Conservation (phyloP, 2,888 invertebrate genomes). For the Dyspetes luteomarginatus region DNA sequence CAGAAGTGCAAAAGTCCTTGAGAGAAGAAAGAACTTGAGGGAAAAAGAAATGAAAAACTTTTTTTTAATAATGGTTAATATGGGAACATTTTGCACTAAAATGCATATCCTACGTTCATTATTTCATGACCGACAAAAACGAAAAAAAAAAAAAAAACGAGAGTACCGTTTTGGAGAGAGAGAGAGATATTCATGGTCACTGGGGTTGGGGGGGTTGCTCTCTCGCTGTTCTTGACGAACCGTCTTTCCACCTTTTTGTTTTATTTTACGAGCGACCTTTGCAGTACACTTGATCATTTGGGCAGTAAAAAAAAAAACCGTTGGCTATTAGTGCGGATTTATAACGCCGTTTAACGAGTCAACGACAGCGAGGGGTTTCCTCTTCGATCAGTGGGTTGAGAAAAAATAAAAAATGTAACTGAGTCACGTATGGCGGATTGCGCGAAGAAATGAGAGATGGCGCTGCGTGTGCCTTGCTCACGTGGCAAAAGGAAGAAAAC, state of each 20-base stretch:
- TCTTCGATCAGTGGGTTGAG: background rate
- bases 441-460: slow-evolving; percentile 1
- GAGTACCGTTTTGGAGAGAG: slow-evolving; percentile 70
- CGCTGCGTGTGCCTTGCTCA: slow-evolving; percentile 28
- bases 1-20: slow-evolving; percentile 25
- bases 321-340: slow-evolving; percentile 18
- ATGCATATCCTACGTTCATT: slow-evolving; percentile 81
- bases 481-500: slow-evolving; percentile 32
- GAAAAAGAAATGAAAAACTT: slow-evolving; percentile 2
- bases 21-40: slow-evolving; percentile 13
- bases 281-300: background rate
- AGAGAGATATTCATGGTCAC: slow-evolving; percentile 67
- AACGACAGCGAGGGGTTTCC: slow-evolving; percentile 38
- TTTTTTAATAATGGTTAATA: slow-evolving; percentile 68
- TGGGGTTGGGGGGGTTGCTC: slow-evolving; percentile 52
- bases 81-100: slow-evolving; percentile 80
- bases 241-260: slow-evolving; percentile 27
- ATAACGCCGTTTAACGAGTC: slow-evolving; percentile 18
- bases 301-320: slow-evolving; percentile 12
- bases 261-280: background rate
- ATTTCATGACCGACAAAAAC: slow-evolving; percentile 70
- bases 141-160: slow-evolving; percentile 3
- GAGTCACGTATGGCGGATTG: slow-evolving; percentile 40
- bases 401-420: slow-evolving; percentile 24
- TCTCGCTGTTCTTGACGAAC: slow-evolving; percentile 65